Evolutionary conservation across 1,140 invertebrate species (phyloP), one percentile per base, ranked within the genome.

Genomic region (Cotesia typhae): DNA sequence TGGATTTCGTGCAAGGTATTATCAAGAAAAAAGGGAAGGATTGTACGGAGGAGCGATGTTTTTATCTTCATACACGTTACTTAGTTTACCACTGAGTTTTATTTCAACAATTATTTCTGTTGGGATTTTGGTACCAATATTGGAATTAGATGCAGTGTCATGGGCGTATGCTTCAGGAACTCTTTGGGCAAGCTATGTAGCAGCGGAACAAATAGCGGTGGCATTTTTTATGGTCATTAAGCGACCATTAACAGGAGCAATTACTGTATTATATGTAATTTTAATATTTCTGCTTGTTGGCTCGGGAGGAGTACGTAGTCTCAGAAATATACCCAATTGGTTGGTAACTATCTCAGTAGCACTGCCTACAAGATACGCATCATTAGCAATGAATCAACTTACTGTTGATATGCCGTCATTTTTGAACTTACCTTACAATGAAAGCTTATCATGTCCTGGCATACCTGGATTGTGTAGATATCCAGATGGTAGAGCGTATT

Each of bases 1-100:
- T 47, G 90, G 90, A 59, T 94, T 94, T 85, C 88, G 96, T n/a
- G 95, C 94, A 38, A 88, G 94, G 35, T 97, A 96, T 82, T 96
- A 96, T 74, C 94, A 96, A 83, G 96, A 97, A 80, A 92, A 93
- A 9, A 90, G 95, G 67, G 94, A 96, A 81, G 95, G 95, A 1
- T 84, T 95, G 0, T 97, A 97, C 80, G 91, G 92, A 12, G 96
- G 95, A 2, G 93, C 94, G 0, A 90, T 95, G 72, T 92, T 96
- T 74, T 86, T 97, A 0, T 86, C 95, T 0, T 92, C 94, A 0
- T 95, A 95, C 81, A 92, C 92, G 65, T 79, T 96, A 0, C 90
- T 94, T 5, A 94, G 92, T 3, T 83, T 97, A 37, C 94, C 95
- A 0, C 91, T 96, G 75, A 94, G 94, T 4, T 89, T 94, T 41